Conservation (phyloP, 2,113 vertebrate genomes). For the Oncorhynchus mykiss region DNA sequence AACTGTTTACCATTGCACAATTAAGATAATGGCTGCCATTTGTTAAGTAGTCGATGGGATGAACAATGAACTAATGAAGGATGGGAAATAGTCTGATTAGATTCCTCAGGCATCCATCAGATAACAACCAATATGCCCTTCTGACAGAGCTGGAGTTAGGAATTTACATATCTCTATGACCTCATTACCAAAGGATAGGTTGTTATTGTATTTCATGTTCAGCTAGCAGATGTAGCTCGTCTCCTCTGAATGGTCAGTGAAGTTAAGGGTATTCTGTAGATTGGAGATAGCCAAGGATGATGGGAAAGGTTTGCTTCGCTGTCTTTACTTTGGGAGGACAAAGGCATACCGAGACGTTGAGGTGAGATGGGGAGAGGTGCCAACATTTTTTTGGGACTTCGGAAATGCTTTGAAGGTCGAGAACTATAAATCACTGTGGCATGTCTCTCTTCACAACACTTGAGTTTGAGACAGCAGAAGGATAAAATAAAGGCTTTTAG, state of each 20-base stretch:
- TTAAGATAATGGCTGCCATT: too few relatives aligned
- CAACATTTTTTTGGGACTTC: not conserved
- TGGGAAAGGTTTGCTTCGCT: not conserved
- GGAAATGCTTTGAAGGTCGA: slow-evolving; percentile 30
- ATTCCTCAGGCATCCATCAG: not conserved
- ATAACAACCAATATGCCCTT: not conserved
- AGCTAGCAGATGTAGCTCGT: not conserved
- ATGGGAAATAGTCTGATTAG: not conserved
- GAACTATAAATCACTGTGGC: slow-evolving; percentile 7
- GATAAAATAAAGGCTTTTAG: slow-evolving; percentile 30
- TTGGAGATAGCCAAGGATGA: slow-evolving; percentile 9
- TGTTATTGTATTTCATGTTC: slow-evolving; percentile 32
- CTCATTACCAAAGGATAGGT: slow-evolving; percentile 48
- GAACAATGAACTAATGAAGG: not conserved
- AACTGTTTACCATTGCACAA: too few relatives aligned
- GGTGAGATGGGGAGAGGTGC: slow-evolving; percentile 35
- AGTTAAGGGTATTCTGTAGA: slow-evolving; percentile 25
- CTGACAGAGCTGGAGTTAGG: slow-evolving; percentile 21
- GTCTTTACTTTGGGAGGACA: slow-evolving; percentile 19
- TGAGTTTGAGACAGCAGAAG: slow-evolving; percentile 32
- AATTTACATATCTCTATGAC: slow-evolving; percentile 40
- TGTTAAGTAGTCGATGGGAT: too few relatives aligned
- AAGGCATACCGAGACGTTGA: slow-evolving; percentile 21
- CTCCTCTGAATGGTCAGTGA: slow-evolving; percentile 21
- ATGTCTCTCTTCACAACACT: slow-evolving; percentile 40